Percentiles rank a stretch among this genome's conserved stretches.
phyloP scores from a whole-genome alignment of 2,113 vertebrate species.

The Dissostichus mawsoni region DNA sequence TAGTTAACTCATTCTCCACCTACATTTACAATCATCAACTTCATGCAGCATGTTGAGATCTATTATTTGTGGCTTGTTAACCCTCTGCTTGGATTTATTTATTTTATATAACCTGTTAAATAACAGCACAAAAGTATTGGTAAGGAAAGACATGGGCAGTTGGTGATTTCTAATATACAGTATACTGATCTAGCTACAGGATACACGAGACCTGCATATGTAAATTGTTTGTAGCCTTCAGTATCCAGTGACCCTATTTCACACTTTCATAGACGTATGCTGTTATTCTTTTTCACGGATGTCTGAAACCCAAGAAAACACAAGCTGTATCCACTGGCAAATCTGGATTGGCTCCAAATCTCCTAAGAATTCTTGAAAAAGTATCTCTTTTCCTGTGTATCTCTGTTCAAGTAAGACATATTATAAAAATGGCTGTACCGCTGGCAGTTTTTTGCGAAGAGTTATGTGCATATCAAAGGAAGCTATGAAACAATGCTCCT shows the following conservation, averaged over 20 bases:
- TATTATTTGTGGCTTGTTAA: neutral
- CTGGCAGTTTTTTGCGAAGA: slow-evolving; percentile 20
- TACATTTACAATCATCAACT: neutral
- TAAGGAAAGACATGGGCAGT: neutral
- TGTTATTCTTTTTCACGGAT: slow-evolving; percentile 1
- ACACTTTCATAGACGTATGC: neutral
- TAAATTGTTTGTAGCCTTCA: neutral
- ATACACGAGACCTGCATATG: neutral
- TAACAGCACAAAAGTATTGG: neutral
- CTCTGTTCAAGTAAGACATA: neutral
- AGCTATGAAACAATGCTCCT: neutral
- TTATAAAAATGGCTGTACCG: neutral
- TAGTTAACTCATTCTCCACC: neutral
- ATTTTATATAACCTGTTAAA: neutral
- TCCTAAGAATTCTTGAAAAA: neutral
- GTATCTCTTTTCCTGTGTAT: neutral
- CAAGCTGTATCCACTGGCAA: neutral
- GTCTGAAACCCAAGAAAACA: neutral
- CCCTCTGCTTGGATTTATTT: neutral
- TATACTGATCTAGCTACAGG: neutral
- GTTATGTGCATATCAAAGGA: slow-evolving; percentile 18
- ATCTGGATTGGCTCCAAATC: neutral
- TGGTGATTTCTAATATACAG: neutral
- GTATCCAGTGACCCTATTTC: neutral
- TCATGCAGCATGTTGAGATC: neutral